Evolutionary conservation across 64 coral and sea anemone species (phyloP).

Genomic region (Porites australiensis): DNA sequence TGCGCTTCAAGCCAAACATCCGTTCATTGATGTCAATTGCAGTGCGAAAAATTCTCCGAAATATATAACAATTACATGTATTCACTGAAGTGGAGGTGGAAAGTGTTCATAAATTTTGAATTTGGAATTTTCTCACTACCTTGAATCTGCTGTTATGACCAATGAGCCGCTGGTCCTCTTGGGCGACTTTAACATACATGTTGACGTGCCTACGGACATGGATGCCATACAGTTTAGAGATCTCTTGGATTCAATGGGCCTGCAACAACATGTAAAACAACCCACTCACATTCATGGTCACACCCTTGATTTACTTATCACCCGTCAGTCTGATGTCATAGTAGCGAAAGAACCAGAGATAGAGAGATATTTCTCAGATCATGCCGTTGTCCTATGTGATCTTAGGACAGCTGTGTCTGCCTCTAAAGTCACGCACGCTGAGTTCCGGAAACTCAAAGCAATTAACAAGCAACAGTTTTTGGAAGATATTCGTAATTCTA

Average conservation of each 20-base stretch:
- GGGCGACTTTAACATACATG: slow-evolving; percentile 66
- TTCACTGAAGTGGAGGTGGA: too few relatives aligned
- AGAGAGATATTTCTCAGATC: slow-evolving; percentile 47
- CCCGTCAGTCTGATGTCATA: slow-evolving; percentile 50
- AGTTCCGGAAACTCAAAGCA: slow-evolving; percentile 65
- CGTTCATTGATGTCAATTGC: too few relatives aligned
- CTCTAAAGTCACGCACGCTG: slow-evolving; percentile 19
- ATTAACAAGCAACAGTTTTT: slow-evolving; percentile 51
- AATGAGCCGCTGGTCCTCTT: slow-evolving; percentile 39
- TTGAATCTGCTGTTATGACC: slow-evolving; percentile 37
- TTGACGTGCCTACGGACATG: slow-evolving; percentile 32
- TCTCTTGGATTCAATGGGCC: slow-evolving; percentile 65
- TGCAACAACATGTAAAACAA: slow-evolving; percentile 36
- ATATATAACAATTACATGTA: too few relatives aligned
- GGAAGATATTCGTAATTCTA: slow-evolving; percentile 62
- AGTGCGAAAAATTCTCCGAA: too few relatives aligned
- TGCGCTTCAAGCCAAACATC: too few relatives aligned
- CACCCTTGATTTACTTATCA: slow-evolving; percentile 64
- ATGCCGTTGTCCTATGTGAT: slow-evolving; percentile 38
- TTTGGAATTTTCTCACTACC: slow-evolving; percentile 41
- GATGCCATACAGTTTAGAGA: slow-evolving; percentile 37
- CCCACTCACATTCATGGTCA: slow-evolving; percentile 59
- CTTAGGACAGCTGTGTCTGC: slow-evolving; percentile 50
- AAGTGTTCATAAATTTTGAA: too few relatives aligned
- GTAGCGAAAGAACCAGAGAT: background rate